phyloP scores from a whole-genome alignment of 2,797 vertebrate species.

The Geranospiza caerulescens region DNA sequence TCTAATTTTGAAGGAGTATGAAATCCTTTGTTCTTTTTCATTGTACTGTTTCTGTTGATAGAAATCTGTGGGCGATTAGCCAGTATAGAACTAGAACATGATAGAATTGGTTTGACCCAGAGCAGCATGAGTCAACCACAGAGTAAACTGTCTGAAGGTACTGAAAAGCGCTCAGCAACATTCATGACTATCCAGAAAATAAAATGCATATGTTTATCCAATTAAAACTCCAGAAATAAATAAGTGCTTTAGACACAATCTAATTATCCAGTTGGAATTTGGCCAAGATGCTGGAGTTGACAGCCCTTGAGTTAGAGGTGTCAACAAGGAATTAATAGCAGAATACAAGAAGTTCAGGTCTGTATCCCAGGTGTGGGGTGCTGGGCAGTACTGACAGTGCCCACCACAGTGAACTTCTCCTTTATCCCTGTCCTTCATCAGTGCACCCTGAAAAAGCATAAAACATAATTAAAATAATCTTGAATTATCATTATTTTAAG shows the following conservation, averaged over 20 bases:
- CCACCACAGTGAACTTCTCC: not conserved
- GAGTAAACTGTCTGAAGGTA: not conserved
- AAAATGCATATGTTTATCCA: not conserved
- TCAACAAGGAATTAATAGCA: not conserved
- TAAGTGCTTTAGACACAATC: not conserved
- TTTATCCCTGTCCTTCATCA: not conserved
- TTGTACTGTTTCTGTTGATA: not conserved
- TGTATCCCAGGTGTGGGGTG: not conserved
- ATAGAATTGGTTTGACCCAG: not conserved
- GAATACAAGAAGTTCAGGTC: not conserved
- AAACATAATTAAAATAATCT: constrained; percentile 34
- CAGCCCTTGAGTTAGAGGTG: not conserved
- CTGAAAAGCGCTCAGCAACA: not conserved
- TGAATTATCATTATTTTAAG: constrained; percentile 36
- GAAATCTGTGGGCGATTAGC: not conserved
- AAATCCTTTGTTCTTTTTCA: not conserved
- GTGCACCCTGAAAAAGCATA: not conserved
- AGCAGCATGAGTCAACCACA: not conserved
- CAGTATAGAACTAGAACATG: accelerated
- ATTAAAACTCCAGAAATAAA: constrained; percentile 3
- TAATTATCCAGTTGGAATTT: not conserved
- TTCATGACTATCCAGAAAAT: not conserved
- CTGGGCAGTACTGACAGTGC: not conserved
- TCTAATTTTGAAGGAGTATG: not conserved
- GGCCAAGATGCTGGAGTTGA: not conserved